A percentile compares a stretch with the other conserved stretches of the same genome.
These are phyloP conservation scores for Xanthorhoe spadicearia DNA, from an alignment of 2,888 invertebrate genomes.

Conservation along the genomic window DNA sequence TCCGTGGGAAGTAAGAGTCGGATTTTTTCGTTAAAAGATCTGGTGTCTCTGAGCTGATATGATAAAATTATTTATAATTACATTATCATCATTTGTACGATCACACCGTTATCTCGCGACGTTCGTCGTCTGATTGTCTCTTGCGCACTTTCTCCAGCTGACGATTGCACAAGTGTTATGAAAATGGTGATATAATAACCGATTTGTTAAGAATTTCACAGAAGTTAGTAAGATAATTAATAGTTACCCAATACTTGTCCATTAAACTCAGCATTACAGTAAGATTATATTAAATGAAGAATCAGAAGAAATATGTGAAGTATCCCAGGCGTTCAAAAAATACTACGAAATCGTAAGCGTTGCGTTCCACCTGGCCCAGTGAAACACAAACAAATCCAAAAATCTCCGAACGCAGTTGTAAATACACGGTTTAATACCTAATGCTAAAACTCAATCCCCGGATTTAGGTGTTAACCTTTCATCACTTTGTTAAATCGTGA, in stretches of 20 bases:
- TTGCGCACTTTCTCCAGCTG: conserved; percentile 25
- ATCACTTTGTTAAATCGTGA: conserved; percentile 5
- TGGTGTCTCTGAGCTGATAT: neutral
- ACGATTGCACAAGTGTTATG: conserved; percentile 13
- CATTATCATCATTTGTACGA: neutral
- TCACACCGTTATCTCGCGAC: neutral
- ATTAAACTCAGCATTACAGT: too few species aligned
- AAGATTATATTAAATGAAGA: too few species aligned
- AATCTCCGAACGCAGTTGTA: neutral
- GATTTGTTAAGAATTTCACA: neutral
- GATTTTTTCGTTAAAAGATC: neutral
- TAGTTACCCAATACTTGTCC: neutral
- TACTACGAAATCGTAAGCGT: too few species aligned
- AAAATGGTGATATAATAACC: conserved; percentile 1
- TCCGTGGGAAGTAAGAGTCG: neutral
- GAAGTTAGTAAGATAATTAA: neutral
- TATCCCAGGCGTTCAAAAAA: too few species aligned
- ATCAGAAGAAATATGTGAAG: too few species aligned
- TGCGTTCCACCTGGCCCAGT: conserved; percentile 1
- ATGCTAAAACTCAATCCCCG: neutral
- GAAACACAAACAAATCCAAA: conserved; percentile 2
- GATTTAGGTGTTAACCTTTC: conserved; percentile 2
- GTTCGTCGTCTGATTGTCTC: conserved; percentile 8
- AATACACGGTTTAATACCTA: conserved; percentile 4
- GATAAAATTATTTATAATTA: neutral